These are phyloP conservation scores for Oryzaephilus surinamensis DNA, from an alignment of 1,140 invertebrate species.

Conservation along the genomic window DNA sequence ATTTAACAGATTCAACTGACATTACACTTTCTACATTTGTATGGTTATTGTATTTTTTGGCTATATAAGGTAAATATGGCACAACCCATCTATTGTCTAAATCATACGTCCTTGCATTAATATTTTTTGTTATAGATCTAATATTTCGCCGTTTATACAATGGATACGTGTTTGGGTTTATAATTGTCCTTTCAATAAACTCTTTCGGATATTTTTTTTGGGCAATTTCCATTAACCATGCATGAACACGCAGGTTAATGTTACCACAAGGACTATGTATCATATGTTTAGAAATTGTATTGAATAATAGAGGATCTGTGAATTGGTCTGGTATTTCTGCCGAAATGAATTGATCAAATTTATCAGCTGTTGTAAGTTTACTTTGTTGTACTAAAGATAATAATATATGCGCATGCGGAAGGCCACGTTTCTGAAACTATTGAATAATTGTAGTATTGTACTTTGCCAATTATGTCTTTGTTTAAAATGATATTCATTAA, in stretches of 20 bases:
- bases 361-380: constrained; percentile 24
- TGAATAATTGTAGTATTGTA: constrained; percentile 19
- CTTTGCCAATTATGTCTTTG: constrained; percentile 21
- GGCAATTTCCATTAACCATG: constrained; percentile 36
- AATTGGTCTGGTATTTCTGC: constrained; percentile 41
- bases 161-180: constrained; percentile 36
- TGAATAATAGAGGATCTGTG: constrained; percentile 32
- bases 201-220: constrained; percentile 22
- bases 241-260: constrained; percentile 31
- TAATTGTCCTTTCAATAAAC: constrained; percentile 18
- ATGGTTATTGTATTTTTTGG: constrained; percentile 30
- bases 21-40: constrained; percentile 36
- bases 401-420: constrained; percentile 38
- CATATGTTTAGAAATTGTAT: constrained; percentile 33
- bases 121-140: constrained; percentile 2
- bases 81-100: constrained; percentile 32
- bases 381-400: constrained; percentile 36
- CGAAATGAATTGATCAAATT: constrained; percentile 39
- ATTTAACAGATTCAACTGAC: constrained; percentile 35
- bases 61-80: constrained; percentile 33
- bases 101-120: constrained; percentile 5
- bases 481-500: constrained; percentile 24
- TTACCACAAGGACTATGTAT: constrained; percentile 33
- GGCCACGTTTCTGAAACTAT: constrained; percentile 37
- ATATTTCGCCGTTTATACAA: constrained; percentile 29